Evolutionary conservation across 2,797 vertebrate species (phyloP), one percentile per base, ranked within the genome.

Genomic region (Carapus acus): DNA sequence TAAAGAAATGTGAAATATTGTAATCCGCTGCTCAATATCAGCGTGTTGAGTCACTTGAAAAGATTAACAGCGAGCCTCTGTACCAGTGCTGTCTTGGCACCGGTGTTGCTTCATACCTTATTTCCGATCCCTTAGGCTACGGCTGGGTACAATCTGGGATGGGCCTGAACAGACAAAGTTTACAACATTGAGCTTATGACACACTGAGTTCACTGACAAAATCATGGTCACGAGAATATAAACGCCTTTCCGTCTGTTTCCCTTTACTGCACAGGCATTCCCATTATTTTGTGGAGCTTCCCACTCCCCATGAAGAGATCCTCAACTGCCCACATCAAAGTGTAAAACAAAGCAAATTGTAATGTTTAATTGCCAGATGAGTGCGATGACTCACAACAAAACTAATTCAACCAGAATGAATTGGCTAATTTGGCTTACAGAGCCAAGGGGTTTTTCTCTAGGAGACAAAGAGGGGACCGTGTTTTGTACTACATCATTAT

Each of bases 401-500:
- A 17, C 13, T 19, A 43, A 44, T 20, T 42, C 42, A 56, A 41
- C 45, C 23, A 12, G n/a, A 36, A 62, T 74, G 54, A 46, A 79
- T 77, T 46, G 54, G 64, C 62, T 38, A 69, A 61, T 45, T 56
- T 43, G 60, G 54, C 60, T 62, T 65, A 73, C 50, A 73, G 24
- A 54, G 65, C 54, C 58, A 67, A 67, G 31, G 49, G 52, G 53
- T 63, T 67, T n/a, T n/a, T n/a, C 41, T 47, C 48, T 58, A 4
- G 11, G 34, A 59, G 59, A 71, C 64, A 59, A 68, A 71, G 58
- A 61, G 19, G 9, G 58, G 65, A 69, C 47, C 58, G 22, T 58
- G 61, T 44, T 69, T 71, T 66, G 58, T 13, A n/a, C 63, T 53
- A 72, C 59, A 70, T 71, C 71, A 69, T 66, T 70, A 74, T 78